Percentiles rank a stretch among this genome's conserved stretches.
Conservation (phyloP, 2,797 vertebrate species). For the Pteropus rufus region DNA sequence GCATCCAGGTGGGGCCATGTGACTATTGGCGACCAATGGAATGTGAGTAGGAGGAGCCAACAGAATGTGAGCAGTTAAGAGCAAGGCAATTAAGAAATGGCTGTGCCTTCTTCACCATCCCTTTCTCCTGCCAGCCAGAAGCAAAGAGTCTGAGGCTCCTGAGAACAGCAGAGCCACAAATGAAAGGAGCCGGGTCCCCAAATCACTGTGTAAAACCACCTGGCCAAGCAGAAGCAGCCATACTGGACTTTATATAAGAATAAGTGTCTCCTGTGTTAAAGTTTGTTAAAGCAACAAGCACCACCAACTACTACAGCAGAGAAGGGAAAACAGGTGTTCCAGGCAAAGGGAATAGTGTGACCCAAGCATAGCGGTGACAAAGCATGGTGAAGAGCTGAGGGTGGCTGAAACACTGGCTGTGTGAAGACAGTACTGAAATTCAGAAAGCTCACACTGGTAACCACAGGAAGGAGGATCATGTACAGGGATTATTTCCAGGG, state of each 20-base stretch:
- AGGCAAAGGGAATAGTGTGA: not conserved
- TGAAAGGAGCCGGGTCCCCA: not conserved
- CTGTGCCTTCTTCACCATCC: not conserved
- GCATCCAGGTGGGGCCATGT: not conserved
- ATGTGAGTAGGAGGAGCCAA: not conserved
- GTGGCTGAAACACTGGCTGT: not conserved
- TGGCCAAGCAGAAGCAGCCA: not conserved
- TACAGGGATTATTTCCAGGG: constrained; percentile 89
- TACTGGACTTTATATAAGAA: not conserved
- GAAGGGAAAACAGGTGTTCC: not conserved
- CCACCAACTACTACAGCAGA: not conserved
- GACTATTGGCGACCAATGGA: not conserved
- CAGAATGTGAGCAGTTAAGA: not conserved
- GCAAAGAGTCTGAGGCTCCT: not conserved
- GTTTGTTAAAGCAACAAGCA: not conserved
- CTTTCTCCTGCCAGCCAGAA: not conserved
- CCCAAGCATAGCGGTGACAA: not conserved
- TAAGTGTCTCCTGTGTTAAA: not conserved
- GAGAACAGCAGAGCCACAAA: not conserved
- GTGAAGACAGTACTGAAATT: not conserved
- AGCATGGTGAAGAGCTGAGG: fast-evolving
- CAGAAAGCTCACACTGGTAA: not conserved
- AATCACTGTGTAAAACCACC: not conserved
- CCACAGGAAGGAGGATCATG: constrained; percentile 72
- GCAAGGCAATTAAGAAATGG: not conserved